Evolutionary conservation across 2,797 vertebrate species (phyloP).

Genomic region (Semotilus atromaculatus): DNA sequence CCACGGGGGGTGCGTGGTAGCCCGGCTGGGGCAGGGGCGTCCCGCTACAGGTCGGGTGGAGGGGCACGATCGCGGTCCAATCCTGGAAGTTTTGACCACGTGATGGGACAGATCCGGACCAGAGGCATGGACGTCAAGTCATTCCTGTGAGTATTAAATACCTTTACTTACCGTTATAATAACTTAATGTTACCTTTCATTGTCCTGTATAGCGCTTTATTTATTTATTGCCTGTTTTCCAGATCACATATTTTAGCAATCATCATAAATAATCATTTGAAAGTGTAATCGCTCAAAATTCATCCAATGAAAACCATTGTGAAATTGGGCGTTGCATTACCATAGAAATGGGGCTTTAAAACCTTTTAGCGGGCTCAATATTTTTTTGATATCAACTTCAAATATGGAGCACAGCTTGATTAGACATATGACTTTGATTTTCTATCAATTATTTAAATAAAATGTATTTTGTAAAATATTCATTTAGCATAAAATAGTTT

Average conservation of each 20-base stretch:
- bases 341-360: not conserved
- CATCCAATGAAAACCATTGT: not conserved
- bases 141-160: conserved; percentile 90
- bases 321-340: not conserved
- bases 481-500: too few species aligned
- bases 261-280: not conserved
- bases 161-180: not conserved
- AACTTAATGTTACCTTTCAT: not conserved
- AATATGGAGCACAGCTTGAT: not conserved
- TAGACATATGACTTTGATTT: not conserved
- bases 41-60: conserved; percentile 86
- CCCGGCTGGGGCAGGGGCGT: conserved; percentile 83
- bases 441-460: not conserved
- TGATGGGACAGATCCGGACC: conserved; percentile 98
- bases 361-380: not conserved
- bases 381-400: not conserved
- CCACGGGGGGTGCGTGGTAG: conserved; percentile 88
- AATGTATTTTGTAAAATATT: too few species aligned
- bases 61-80: conserved; percentile 91
- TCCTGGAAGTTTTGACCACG: conserved; percentile 97
- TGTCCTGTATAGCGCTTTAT: not conserved
- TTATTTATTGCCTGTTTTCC: not conserved
- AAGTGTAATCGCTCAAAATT: not conserved
- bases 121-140: conserved; percentile 98
- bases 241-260: not conserved